Percentiles rank a stretch among this genome's conserved stretches.
Conservation (phyloP, 1,140 invertebrate genomes). For the Papilio dardanus region DNA sequence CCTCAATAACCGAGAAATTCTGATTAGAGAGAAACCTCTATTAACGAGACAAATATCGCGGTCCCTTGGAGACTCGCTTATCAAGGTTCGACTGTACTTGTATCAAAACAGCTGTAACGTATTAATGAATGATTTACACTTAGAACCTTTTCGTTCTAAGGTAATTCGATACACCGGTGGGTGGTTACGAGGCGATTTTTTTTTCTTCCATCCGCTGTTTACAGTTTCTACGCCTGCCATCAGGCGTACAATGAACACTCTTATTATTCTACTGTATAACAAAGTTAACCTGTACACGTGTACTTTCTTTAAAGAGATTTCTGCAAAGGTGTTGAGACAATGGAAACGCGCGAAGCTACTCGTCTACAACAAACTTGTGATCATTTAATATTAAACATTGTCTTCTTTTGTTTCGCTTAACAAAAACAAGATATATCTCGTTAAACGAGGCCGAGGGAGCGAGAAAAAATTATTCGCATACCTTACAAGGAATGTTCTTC, state of each 20-base stretch:
- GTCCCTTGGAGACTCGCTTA: too few relatives aligned
- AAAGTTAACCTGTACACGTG: not conserved
- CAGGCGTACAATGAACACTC: not conserved
- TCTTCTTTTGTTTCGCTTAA: not conserved
- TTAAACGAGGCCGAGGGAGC: not conserved
- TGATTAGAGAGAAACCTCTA: too few relatives aligned
- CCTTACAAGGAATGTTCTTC: slow-evolving; percentile 9
- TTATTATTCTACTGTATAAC: not conserved
- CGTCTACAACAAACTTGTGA: not conserved
- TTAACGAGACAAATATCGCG: too few relatives aligned
- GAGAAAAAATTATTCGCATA: slow-evolving; percentile 13
- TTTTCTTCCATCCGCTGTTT: slow-evolving; percentile 17
- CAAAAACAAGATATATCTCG: slow-evolving; percentile 2
- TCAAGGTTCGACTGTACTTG: too few relatives aligned
- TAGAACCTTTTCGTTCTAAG: not conserved
- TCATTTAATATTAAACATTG: not conserved
- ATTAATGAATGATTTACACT: not conserved
- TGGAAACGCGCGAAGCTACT: not conserved
- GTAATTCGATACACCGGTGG: not conserved
- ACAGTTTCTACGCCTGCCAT: not conserved
- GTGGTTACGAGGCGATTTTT: not conserved
- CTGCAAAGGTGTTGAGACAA: not conserved
- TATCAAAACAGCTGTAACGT: not conserved
- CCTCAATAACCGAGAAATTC: too few relatives aligned
- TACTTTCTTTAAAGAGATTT: not conserved